These are phyloP conservation scores for Adelphocoris suturalis DNA, from an alignment of 2,888 invertebrate genomes.

Conservation along the genomic window DNA sequence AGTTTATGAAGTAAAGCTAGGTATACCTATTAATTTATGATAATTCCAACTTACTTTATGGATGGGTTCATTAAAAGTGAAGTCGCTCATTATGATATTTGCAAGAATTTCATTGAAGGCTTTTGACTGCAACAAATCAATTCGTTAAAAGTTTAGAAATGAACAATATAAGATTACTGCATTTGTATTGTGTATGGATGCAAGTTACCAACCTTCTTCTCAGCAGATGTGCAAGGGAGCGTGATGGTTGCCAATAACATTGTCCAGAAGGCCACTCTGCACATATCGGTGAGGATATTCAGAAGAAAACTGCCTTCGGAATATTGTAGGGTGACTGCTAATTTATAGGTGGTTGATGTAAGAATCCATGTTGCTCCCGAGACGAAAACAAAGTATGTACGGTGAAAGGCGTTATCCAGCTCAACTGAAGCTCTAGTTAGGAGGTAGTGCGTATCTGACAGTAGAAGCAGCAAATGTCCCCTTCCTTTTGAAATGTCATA, in stretches of 20 bases:
- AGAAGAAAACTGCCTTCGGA: not conserved
- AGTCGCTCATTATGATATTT: not conserved
- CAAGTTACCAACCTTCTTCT: not conserved
- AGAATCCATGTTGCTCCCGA: not conserved
- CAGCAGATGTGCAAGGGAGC: not conserved
- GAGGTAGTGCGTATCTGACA: constrained; percentile 22
- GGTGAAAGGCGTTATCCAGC: not conserved
- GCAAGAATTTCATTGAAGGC: not conserved
- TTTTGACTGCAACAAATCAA: not conserved
- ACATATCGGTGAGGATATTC: not conserved
- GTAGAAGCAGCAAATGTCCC: not conserved
- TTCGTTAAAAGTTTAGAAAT: not conserved
- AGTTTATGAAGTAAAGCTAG: too few relatives aligned
- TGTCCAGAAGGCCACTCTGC: not conserved
- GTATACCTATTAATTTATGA: too few relatives aligned
- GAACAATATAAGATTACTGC: too few relatives aligned
- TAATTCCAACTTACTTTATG: not conserved
- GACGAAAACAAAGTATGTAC: not conserved
- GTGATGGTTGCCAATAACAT: not conserved
- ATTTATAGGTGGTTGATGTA: not conserved
- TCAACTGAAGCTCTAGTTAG: not conserved
- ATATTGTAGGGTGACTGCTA: not conserved
- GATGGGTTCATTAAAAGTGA: not conserved
- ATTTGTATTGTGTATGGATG: too few relatives aligned
- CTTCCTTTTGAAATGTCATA: not conserved